Percentiles rank a stretch among this genome's conserved stretches.
phyloP scores from a whole-genome alignment of 2,888 invertebrate genomes.

The Mythimna vitellina region DNA sequence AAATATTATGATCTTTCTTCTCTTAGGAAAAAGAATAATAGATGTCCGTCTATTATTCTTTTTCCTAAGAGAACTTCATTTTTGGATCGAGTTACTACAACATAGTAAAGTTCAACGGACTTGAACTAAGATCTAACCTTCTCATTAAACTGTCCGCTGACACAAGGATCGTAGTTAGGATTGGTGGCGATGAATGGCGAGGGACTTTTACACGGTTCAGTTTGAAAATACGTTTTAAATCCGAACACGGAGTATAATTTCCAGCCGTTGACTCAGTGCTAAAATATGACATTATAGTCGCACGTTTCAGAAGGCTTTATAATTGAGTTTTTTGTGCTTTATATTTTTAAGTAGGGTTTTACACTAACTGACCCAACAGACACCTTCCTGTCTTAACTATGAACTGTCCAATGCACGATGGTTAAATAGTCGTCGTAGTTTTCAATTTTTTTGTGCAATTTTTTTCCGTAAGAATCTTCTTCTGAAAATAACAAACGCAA shows the following conservation, averaged over 20 bases:
- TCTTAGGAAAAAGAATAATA: no score
- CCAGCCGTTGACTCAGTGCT: constrained; percentile 6
- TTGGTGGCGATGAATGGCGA: constrained; percentile 36
- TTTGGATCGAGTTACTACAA: neutral
- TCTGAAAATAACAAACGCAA: no score
- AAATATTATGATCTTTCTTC: neutral
- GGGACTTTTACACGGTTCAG: constrained; percentile 19
- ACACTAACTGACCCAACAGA: no score
- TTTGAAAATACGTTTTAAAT: constrained; percentile 39
- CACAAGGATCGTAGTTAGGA: constrained; percentile 18
- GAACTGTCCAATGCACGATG: no score
- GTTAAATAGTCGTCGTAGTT: no score
- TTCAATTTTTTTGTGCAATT: no score
- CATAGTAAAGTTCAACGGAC: neutral
- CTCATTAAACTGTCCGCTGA: constrained; percentile 1
- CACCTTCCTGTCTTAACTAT: no score
- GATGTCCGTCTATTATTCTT: no score
- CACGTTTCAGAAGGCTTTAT: neutral
- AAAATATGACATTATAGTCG: constrained; percentile 1
- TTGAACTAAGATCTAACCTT: constrained; percentile 5
- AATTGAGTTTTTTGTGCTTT: no score
- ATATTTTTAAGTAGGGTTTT: neutral
- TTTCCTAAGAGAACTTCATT: neutral
- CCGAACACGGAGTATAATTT: constrained; percentile 23
- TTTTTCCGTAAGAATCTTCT: no score